phyloP scores from a whole-genome alignment of 2,888 invertebrate species.

The Athalia cordata region DNA sequence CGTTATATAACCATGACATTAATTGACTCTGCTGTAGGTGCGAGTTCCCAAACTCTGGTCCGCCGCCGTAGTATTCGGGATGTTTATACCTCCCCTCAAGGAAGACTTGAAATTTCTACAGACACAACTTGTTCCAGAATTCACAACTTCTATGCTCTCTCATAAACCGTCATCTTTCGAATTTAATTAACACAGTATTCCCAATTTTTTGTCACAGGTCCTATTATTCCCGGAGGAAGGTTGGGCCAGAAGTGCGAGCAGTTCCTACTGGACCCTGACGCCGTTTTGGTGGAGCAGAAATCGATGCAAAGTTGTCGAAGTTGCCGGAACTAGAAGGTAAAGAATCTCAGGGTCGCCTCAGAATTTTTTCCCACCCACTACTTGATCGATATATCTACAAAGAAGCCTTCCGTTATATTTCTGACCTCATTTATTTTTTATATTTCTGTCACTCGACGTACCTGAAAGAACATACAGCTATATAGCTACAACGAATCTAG shows the following conservation, averaged over 20 bases:
- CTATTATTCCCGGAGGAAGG: slow-evolving; percentile 91
- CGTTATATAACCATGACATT: slow-evolving; percentile 18
- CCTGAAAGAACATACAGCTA: no score
- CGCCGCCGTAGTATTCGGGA: slow-evolving; percentile 9
- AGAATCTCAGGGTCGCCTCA: not conserved
- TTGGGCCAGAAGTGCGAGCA: slow-evolving; percentile 90
- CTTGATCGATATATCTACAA: not conserved
- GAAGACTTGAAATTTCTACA: not conserved
- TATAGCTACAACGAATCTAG: no score
- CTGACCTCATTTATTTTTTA: not conserved
- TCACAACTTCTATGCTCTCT: not conserved
- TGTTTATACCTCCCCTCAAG: not conserved
- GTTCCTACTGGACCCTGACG: slow-evolving; percentile 90
- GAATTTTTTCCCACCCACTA: not conserved
- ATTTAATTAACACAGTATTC: not conserved
- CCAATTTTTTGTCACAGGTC: slow-evolving; percentile 76
- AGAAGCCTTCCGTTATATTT: not conserved
- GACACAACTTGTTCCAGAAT: not conserved
- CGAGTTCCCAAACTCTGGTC: slow-evolving; percentile 3
- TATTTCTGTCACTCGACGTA: no score
- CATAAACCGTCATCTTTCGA: not conserved
- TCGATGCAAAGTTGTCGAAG: slow-evolving; percentile 89
- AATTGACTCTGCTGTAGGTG: slow-evolving; percentile 35
- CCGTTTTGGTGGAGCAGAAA: slow-evolving; percentile 91
- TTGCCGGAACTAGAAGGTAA: slow-evolving; percentile 85